Evolutionary conservation across 2,888 invertebrate species (phyloP).

Genomic region (Crossocerus cetratus): DNA sequence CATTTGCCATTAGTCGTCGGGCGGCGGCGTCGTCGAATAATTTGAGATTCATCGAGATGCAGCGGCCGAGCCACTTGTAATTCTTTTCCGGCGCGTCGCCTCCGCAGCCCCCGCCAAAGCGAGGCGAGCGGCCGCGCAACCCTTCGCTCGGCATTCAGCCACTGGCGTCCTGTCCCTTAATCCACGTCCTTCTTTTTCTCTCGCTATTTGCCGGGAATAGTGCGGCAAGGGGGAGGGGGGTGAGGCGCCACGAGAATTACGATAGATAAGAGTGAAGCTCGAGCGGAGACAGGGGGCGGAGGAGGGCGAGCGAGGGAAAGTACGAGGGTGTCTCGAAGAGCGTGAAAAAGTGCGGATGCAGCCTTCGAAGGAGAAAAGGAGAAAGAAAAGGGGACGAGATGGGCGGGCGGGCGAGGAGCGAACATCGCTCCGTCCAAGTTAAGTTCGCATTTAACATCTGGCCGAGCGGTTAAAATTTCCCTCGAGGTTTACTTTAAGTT

Average conservation of each 20-base stretch:
- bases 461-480: conserved; percentile 72
- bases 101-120: conserved; percentile 19
- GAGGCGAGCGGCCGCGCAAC: not conserved
- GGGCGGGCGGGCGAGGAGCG: conserved; percentile 14
- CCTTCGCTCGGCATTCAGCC: conserved; percentile 17
- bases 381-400: conserved; percentile 10
- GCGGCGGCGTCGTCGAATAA: conserved; percentile 66
- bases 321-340: not conserved
- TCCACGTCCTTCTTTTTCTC: conserved; percentile 62
- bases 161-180: conserved; percentile 33
- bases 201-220: conserved; percentile 69
- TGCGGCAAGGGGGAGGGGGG: conserved; percentile 37
- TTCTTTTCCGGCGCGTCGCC: conserved; percentile 70
- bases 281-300: not conserved
- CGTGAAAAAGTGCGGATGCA: not conserved
- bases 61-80: conserved; percentile 73
- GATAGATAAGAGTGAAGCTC: conserved; percentile 28
- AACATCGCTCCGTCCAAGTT: conserved; percentile 64
- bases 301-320: too few species aligned
- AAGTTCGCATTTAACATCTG: conserved; percentile 73
- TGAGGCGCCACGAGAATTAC: conserved; percentile 43
- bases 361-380: conserved; percentile 2
- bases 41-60: conserved; percentile 75
- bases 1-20: conserved; percentile 31
- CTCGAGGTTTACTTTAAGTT: conserved; percentile 69